phyloP scores from a whole-genome alignment of 2,797 vertebrate species.

The Gadopsis bispinosus region DNA sequence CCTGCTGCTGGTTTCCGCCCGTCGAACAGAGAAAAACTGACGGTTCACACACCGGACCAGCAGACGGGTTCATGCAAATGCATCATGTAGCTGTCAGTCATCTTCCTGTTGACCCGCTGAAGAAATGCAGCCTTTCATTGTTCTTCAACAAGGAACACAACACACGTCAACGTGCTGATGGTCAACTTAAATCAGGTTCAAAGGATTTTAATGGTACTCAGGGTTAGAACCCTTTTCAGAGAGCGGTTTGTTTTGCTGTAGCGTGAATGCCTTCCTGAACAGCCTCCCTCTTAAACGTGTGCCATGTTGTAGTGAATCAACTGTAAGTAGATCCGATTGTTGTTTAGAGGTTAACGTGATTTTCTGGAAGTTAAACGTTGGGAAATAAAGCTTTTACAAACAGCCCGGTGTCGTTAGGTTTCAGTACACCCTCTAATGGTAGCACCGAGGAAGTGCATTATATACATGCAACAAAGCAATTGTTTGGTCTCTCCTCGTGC shows the following conservation, averaged over 20 bases:
- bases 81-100: neutral
- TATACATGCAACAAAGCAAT: too few species aligned
- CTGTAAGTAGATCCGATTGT: neutral
- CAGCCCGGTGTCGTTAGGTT: rapidly evolving
- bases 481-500: too few species aligned
- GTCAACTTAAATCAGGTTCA: too few species aligned
- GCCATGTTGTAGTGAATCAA: neutral
- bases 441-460: neutral
- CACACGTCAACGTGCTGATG: neutral
- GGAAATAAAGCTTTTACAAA: slow-evolving; percentile 10
- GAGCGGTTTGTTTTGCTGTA: neutral
- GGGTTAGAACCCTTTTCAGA: neutral
- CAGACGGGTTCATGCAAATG: neutral
- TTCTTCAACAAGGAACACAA: neutral
- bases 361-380: neutral
- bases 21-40: neutral
- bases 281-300: neutral
- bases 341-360: neutral
- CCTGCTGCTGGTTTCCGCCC: slow-evolving; percentile 47
- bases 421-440: neutral
- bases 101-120: neutral
- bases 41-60: slow-evolving; percentile 6
- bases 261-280: neutral
- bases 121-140: neutral
- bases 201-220: slow-evolving; percentile 18